phyloP scores from a whole-genome alignment of 2,888 invertebrate genomes.

The Ophion obscuratus region DNA sequence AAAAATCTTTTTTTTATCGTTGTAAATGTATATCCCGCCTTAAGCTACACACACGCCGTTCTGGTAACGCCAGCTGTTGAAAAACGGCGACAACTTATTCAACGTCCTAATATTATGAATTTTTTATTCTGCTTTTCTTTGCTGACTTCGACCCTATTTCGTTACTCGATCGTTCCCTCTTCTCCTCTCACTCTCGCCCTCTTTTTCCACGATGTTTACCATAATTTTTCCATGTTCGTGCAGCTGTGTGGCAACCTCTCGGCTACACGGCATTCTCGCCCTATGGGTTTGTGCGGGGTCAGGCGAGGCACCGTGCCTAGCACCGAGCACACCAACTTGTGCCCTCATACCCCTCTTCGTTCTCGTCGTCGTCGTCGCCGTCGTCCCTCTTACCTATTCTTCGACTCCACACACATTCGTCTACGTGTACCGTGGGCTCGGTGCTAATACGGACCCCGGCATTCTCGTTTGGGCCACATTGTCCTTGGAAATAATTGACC shows the following conservation, averaged over 20 bases:
- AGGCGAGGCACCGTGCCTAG: slow-evolving; percentile 80
- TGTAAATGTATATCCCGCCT: no score
- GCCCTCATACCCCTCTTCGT: slow-evolving; percentile 42
- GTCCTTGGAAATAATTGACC: neutral
- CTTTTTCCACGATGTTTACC: slow-evolving; percentile 75
- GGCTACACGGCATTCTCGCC: slow-evolving; percentile 41
- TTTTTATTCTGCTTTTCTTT: slow-evolving; percentile 9
- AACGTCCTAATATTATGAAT: no score
- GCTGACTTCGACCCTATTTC: neutral
- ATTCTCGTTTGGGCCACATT: neutral
- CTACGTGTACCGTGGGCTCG: neutral
- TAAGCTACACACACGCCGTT: no score
- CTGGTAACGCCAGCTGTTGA: no score
- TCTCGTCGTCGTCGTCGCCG: slow-evolving; percentile 13
- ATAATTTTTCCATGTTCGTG: slow-evolving; percentile 80
- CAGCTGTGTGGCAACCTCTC: slow-evolving; percentile 69
- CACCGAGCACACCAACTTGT: slow-evolving; percentile 74
- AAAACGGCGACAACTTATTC: no score
- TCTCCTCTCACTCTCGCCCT: no score
- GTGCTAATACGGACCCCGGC: slow-evolving; percentile 4
- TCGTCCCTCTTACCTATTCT: slow-evolving; percentile 21
- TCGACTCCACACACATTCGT: neutral
- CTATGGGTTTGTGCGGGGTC: slow-evolving; percentile 67
- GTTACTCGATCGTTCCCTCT: slow-evolving; percentile 1
- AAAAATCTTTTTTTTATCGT: no score